Evolutionary conservation across 1,140 invertebrate genomes (phyloP), one percentile per base, ranked within the genome.

Genomic region (Bombus sylvicola): DNA sequence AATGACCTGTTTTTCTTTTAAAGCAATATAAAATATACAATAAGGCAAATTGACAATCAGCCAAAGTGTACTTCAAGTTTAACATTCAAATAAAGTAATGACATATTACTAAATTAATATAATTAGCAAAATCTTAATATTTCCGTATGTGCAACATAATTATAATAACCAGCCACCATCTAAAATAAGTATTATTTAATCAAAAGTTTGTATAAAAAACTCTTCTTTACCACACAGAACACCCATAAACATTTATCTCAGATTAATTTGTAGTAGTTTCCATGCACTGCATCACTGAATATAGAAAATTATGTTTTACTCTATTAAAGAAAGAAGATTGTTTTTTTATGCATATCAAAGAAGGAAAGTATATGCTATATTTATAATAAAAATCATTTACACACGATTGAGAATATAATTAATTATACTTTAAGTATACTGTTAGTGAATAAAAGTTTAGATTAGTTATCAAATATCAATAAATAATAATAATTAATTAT

Each of bases 131-230:
- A 89, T 86, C 76, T 85, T 83, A 81, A 88, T 87, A 74, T 87
- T 87, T 71, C 78, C 57, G 18, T 79, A 83, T 91, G 84, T 92
- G 89, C 90, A 92, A 88, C 68, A 90, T 75, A 91, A 73, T 83
- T 88, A 53, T 91, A 85, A 89, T 91, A 91, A 93, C 91, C 93
- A 93, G 90, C 89, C 93, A 94, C 93, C 92, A 92, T 92, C 88
- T 88, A 94, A 62, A 73, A 68, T 76, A 78, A 76, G 86, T 64
- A 77, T 86, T 82, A 77, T 86, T n/a, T 77, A 88, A 68, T 90
- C 31, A 77, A 85, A 80, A 43, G 28, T 87, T 75, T 31, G 28
- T 72, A 41, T 83, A 37, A 80, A 78, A 34, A 41, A 69, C 34
- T 77, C 47, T 80, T 66, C 37, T 86, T 73, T 85, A 89, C 59